These are phyloP conservation scores for Clarias magur DNA, from an alignment of 2,113 vertebrate genomes.

Conservation along the genomic window DNA sequence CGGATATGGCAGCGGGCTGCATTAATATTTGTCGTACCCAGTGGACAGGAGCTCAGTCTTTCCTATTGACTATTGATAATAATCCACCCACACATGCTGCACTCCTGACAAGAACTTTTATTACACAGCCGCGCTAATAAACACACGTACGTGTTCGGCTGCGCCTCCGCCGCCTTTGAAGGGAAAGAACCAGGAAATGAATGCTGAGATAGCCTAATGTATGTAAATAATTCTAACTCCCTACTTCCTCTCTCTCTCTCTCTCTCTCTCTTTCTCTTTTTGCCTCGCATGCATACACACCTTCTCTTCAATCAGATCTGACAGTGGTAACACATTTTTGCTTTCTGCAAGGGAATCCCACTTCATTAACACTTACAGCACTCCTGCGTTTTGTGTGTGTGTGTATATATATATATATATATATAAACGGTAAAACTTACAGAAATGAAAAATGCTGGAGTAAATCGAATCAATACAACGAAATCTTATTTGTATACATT, in stretches of 20 bases:
- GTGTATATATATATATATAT: no score
- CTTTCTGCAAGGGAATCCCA: slow-evolving; percentile 8
- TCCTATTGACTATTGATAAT: slow-evolving; percentile 70
- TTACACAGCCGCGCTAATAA: slow-evolving; percentile 22
- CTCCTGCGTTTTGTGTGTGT: background rate
- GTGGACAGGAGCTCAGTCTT: slow-evolving; percentile 54
- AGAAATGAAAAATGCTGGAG: background rate
- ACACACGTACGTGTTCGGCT: background rate
- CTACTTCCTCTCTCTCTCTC: slow-evolving; percentile 4
- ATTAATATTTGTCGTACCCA: slow-evolving; percentile 16
- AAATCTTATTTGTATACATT: background rate
- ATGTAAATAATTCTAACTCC: slow-evolving; percentile 26
- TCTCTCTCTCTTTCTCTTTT: slow-evolving; percentile 7
- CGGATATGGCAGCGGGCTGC: slow-evolving; percentile 39
- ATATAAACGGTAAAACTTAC: background rate
- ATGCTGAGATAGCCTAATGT: slow-evolving; percentile 17
- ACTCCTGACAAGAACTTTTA: slow-evolving; percentile 46
- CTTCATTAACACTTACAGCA: background rate
- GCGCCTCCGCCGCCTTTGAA: slow-evolving; percentile 52
- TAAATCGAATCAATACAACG: background rate
- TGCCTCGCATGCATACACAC: background rate
- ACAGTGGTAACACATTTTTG: background rate
- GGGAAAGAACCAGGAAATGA: slow-evolving; percentile 40
- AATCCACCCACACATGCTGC: slow-evolving; percentile 40
- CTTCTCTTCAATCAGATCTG: background rate